Evolutionary conservation across 2,888 invertebrate genomes (phyloP).

Genomic region (Dryomyza anilis): DNA sequence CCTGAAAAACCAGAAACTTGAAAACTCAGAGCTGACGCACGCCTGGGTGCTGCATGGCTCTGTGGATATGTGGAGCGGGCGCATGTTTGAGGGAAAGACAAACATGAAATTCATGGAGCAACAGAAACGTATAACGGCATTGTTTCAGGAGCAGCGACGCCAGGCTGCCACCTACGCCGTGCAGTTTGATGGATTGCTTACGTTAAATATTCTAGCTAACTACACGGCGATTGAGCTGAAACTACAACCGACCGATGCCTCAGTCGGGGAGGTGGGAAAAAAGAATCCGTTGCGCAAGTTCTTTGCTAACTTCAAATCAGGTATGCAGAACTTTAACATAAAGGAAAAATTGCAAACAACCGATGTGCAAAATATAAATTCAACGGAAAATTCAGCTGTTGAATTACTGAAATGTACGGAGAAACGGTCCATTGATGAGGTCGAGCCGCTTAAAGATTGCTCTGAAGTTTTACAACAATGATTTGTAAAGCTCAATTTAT

Average conservation of each 20-base stretch:
- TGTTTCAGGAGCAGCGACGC: constrained; percentile 38
- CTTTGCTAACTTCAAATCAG: constrained; percentile 48
- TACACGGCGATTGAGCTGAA: constrained; percentile 41
- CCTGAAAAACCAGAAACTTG: constrained; percentile 38
- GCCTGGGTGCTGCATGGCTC: constrained; percentile 43
- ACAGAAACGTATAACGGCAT: constrained; percentile 47
- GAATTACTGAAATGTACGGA: too few relatives aligned
- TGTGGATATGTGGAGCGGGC: constrained; percentile 53
- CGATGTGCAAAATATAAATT: too few relatives aligned
- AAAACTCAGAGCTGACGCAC: constrained; percentile 23
- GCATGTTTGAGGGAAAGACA: constrained; percentile 42
- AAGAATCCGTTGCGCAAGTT: constrained; percentile 51
- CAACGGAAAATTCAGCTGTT: too few relatives aligned
- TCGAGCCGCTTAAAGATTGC: too few relatives aligned
- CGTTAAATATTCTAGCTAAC: too few relatives aligned
- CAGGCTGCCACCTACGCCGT: constrained; percentile 40
- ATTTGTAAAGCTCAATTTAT: too few relatives aligned
- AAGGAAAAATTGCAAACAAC: constrained; percentile 38
- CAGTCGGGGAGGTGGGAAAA: constrained; percentile 37
- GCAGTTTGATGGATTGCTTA: constrained; percentile 44
- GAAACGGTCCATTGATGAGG: too few relatives aligned
- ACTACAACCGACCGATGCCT: constrained; percentile 33
- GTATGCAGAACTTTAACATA: constrained; percentile 45
- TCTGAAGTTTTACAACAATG: too few relatives aligned
- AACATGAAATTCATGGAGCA: constrained; percentile 42